These are phyloP conservation scores for Tachyglossus aculeatus DNA, from an alignment of 2,797 vertebrate genomes.

Conservation along the genomic window DNA sequence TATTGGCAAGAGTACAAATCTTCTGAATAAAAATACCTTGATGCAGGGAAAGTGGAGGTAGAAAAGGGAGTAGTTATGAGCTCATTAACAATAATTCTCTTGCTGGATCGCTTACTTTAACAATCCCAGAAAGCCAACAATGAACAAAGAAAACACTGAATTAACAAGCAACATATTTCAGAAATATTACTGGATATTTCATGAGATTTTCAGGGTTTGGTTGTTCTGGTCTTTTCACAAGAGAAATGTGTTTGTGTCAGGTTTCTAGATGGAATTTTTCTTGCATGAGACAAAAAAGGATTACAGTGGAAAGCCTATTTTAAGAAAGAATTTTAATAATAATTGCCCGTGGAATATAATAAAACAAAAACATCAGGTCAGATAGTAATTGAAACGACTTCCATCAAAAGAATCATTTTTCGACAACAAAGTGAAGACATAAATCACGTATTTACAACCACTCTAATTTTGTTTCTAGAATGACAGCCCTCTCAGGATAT, in stretches of 20 bases:
- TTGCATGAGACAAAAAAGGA: background rate
- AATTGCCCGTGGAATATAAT: constrained; percentile 4
- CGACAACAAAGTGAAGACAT: constrained; percentile 17
- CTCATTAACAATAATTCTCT: constrained; percentile 23
- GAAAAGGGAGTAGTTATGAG: background rate
- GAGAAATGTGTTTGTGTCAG: constrained; percentile 16
- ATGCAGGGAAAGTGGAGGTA: constrained; percentile 5
- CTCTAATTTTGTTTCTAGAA: background rate
- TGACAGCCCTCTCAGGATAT: background rate
- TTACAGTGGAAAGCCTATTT: background rate
- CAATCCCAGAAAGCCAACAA: background rate
- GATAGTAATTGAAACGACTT: constrained; percentile 1
- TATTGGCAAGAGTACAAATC: background rate
- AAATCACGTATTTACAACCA: background rate
- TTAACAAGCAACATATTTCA: constrained; percentile 14
- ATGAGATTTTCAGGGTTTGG: background rate
- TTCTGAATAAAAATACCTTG: background rate
- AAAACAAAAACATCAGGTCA: constrained; percentile 15
- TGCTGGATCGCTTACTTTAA: constrained; percentile 9
- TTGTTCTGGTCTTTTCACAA: constrained; percentile 3
- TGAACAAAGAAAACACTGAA: constrained; percentile 13
- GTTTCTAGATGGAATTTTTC: constrained; percentile 15
- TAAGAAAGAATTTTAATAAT: constrained; percentile 32
- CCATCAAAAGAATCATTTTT: background rate
- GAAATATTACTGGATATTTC: constrained; percentile 2